Evolutionary conservation across 2,888 invertebrate genomes (phyloP).

Genomic region (Aphrophora alni): DNA sequence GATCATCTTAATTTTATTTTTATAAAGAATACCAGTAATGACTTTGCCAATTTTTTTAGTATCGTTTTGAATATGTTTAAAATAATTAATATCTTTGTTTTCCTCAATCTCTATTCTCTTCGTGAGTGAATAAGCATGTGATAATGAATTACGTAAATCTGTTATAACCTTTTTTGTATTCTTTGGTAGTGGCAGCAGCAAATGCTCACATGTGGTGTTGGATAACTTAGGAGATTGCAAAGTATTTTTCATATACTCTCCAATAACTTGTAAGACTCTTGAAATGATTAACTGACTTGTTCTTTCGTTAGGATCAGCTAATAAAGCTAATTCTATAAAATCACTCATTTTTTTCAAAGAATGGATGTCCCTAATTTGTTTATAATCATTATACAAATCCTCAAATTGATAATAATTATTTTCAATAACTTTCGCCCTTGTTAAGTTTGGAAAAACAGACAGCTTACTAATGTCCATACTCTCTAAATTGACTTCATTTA

Average conservation of each 20-base stretch:
- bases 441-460: slow-evolving; percentile 6
- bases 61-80: too few species aligned
- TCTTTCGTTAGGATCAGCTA: slow-evolving; percentile 36
- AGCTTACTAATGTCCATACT: too few species aligned
- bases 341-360: slow-evolving; percentile 46
- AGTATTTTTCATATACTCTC: slow-evolving; percentile 50
- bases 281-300: slow-evolving; percentile 46
- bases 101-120: too few species aligned
- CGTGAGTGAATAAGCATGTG: too few species aligned
- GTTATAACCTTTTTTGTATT: slow-evolving; percentile 16
- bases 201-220: slow-evolving; percentile 36
- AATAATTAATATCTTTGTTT: too few species aligned
- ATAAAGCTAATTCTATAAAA: slow-evolving; percentile 41
- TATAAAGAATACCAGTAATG: slow-evolving; percentile 40
- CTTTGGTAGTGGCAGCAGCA: slow-evolving; percentile 40
- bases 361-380: slow-evolving; percentile 46
- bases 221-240: slow-evolving; percentile 50
- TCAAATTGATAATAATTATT: slow-evolving; percentile 43
- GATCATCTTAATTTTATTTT: slow-evolving; percentile 41
- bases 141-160: too few species aligned
- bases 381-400: slow-evolving; percentile 47
- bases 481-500: too few species aligned
- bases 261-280: slow-evolving; percentile 48
- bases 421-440: slow-evolving; percentile 17
- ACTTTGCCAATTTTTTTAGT: slow-evolving; percentile 36